A percentile compares a stretch with the other conserved stretches of the same genome.
Conservation (phyloP, 2,888 invertebrate species). For the Pantelozetes paolii region DNA sequence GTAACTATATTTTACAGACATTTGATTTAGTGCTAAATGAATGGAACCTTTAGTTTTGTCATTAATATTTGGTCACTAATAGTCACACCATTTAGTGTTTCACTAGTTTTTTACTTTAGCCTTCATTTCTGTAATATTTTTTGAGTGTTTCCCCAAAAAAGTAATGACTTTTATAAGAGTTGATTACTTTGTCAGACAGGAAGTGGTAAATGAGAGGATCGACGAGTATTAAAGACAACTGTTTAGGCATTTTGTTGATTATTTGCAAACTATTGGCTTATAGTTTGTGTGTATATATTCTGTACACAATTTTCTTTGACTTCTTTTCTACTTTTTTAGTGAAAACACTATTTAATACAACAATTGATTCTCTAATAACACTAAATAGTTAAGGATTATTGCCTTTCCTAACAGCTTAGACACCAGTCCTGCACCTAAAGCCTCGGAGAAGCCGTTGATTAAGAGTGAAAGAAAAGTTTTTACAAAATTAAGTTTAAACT, state of each 20-base stretch:
- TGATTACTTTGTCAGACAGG: conserved; percentile 9
- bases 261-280: too few species aligned
- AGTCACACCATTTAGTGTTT: neutral
- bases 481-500: too few species aligned
- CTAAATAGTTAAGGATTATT: conserved; percentile 14
- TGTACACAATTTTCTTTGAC: neutral
- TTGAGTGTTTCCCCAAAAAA: neutral
- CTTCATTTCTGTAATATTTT: neutral
- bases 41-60: conserved; percentile 6
- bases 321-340: neutral
- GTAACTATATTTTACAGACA: neutral
- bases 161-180: conserved; percentile 19
- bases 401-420: neutral
- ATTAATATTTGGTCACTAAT: conserved; percentile 2
- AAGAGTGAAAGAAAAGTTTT: too few species aligned
- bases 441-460: too few species aligned
- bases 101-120: neutral
- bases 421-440: too few species aligned
- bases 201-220: neutral
- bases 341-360: neutral
- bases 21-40: neutral
- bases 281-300: too few species aligned
- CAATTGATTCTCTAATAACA: conserved; percentile 11
- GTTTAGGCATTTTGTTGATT: neutral
- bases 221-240: neutral